Percentiles rank a stretch among this genome's conserved stretches.
These are phyloP conservation scores for Leptopilina drosophilae DNA, from an alignment of 2,888 invertebrate species.

Conservation along the genomic window DNA sequence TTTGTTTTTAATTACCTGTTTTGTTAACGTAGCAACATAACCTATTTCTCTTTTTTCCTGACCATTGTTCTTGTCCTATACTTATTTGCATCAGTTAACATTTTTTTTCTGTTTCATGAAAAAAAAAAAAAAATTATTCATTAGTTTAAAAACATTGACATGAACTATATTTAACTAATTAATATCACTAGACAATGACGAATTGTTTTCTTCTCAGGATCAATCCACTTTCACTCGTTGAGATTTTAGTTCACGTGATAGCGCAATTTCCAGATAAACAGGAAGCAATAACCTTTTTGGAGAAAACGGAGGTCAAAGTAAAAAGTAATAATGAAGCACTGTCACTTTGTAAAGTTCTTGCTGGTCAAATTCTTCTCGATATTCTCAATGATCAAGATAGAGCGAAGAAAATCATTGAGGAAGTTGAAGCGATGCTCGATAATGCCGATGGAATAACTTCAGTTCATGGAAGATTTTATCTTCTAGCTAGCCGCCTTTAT, in stretches of 20 bases:
- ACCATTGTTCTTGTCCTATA: background rate
- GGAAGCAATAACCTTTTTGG: constrained; percentile 91
- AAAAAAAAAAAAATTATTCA: too few relatives aligned
- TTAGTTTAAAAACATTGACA: too few relatives aligned
- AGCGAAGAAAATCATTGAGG: constrained; percentile 91
- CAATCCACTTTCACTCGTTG: constrained; percentile 93
- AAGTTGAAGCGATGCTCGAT: constrained; percentile 90
- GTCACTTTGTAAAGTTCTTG: constrained; percentile 91
- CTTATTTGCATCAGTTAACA: too few relatives aligned
- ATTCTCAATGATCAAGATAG: constrained; percentile 87
- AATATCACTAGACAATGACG: too few relatives aligned
- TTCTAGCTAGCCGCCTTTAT: constrained; percentile 94
- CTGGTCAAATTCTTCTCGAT: constrained; percentile 88
- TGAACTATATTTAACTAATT: too few relatives aligned
- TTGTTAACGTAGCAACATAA: constrained; percentile 48
- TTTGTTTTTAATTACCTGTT: constrained; percentile 37
- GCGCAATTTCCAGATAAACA: constrained; percentile 88
- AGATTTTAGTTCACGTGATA: constrained; percentile 88
- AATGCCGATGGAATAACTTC: constrained; percentile 94
- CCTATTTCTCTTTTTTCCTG: constrained; percentile 42
- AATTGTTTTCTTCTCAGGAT: constrained; percentile 81
- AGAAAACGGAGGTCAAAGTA: constrained; percentile 92
- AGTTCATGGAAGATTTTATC: constrained; percentile 96
- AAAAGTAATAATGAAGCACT: constrained; percentile 91
- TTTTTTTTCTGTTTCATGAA: too few relatives aligned